These are phyloP conservation scores for Ophiodon elongatus DNA, from an alignment of 2,113 vertebrate species.

Conservation along the genomic window DNA sequence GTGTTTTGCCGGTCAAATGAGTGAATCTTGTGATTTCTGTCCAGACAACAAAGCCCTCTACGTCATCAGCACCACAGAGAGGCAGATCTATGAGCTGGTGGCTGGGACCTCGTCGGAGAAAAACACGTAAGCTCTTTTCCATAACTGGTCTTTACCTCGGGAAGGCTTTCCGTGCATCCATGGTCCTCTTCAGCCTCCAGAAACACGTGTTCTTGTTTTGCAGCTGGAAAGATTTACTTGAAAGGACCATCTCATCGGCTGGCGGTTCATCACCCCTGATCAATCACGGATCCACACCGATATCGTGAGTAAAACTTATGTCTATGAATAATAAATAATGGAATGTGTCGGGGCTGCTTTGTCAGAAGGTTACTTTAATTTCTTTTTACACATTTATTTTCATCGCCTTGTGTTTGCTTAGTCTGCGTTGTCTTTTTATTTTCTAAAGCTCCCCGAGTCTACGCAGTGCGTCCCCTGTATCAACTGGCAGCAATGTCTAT, in stretches of 20 bases:
- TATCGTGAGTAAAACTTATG: constrained; percentile 70
- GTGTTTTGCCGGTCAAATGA: not conserved
- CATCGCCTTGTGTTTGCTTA: not conserved
- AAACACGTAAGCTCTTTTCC: constrained; percentile 85
- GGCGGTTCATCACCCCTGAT: constrained; percentile 48
- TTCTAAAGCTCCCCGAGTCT: constrained; percentile 60
- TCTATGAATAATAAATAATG: not conserved
- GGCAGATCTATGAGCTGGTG: constrained; percentile 95
- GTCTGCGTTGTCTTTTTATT: not conserved
- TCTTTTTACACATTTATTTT: not conserved
- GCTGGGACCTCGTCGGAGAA: constrained; percentile 89
- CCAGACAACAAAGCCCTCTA: constrained; percentile 94
- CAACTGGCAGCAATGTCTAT: constrained; percentile 35
- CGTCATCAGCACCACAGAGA: constrained; percentile 94
- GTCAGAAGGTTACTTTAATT: not conserved
- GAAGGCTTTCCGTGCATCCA: not conserved
- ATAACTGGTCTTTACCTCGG: rapidly evolving
- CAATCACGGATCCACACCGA: constrained; percentile 66
- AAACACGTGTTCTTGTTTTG: not conserved
- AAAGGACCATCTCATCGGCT: constrained; percentile 75
- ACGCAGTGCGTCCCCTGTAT: constrained; percentile 60
- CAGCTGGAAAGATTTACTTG: constrained; percentile 84
- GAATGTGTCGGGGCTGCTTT: not conserved
- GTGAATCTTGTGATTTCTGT: not conserved
- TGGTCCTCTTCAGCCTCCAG: rapidly evolving